These are phyloP conservation scores for Leucophenga montana DNA, from an alignment of 2,888 invertebrate genomes.

Conservation along the genomic window DNA sequence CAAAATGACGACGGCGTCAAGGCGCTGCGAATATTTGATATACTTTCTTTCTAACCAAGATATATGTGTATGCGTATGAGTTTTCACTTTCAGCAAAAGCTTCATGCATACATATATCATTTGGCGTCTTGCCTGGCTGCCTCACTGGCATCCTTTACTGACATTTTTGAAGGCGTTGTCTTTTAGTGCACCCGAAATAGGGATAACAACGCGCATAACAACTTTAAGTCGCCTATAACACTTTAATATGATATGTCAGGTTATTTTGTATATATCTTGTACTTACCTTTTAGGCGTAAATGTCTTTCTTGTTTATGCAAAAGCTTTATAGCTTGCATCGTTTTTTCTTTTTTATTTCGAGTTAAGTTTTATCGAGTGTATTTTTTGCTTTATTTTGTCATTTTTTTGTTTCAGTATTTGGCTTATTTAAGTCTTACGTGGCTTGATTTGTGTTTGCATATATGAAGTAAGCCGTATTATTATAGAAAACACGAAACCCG, in stretches of 20 bases:
- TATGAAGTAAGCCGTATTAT: too few relatives aligned
- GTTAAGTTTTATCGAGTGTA: neutral
- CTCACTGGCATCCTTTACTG: neutral
- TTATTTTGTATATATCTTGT: conserved; percentile 6
- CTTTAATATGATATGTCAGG: conserved; percentile 26
- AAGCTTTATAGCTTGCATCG: too few relatives aligned
- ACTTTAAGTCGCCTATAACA: conserved; percentile 27
- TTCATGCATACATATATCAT: conserved; percentile 6
- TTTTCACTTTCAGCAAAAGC: too few relatives aligned
- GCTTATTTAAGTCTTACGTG: too few relatives aligned
- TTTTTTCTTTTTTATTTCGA: neutral
- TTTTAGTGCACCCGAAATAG: conserved; percentile 4
- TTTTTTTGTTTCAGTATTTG: neutral
- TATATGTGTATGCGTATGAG: conserved; percentile 1
- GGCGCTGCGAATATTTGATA: conserved; percentile 11
- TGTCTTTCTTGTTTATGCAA: conserved; percentile 4
- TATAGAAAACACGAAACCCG: too few relatives aligned
- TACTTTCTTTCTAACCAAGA: neutral
- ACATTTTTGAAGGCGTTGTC: conserved; percentile 2
- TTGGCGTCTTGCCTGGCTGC: neutral
- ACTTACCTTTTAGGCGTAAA: conserved; percentile 33
- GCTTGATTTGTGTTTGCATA: too few relatives aligned
- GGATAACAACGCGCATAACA: conserved; percentile 27
- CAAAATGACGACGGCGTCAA: conserved; percentile 1
- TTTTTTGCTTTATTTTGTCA: neutral